Base-by-base conservation (phyloP, 2,888 invertebrate genomes). In the Teleogryllus oceanicus region DNA sequence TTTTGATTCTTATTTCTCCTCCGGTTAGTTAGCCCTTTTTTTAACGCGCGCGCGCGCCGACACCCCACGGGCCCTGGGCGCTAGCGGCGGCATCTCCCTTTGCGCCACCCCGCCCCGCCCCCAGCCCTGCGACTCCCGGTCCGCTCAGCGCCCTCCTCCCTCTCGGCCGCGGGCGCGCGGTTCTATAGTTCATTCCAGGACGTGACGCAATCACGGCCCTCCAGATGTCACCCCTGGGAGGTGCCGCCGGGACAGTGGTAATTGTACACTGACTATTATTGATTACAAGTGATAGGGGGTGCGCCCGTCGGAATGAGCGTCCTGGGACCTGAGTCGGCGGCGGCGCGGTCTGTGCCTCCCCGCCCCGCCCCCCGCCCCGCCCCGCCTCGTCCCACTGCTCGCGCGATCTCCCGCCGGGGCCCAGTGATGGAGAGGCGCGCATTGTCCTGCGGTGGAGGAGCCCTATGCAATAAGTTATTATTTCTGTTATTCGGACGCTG, bases 161-260 rank as follows among this genome's bases (percentile, higher is more conserved):
- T 20, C 77, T 20, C 20, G 49, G 75, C 18, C 24, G 49, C 20
- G 49, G 37, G 16, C 49, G 49, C 49, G 49, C n/a, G n/a, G 13
- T n/a, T n/a, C n/a, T n/a, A 37, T 77, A 50, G 77, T 77, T 50
- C 77, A 49, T 49, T 49, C 85, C 83, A 80, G 79, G 82, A 87
- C 88, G 88, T 88, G 88, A 86, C 85, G 84, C 83, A 85, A 84
- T 82, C 80, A 83, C 82, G 81, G 82, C 80, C 78, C 78, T 78
- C 80, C 79, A 76, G 80, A 79, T 80, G 83, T 79, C 82, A 82
- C 77, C 82, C 82, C 76, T 81, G 62, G 79, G 79, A 81, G 81
- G n/a, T 62, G 62, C 80, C 82, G 79, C 81, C 80, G n/a, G 75
- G 75, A 16, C n/a, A 21, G n/a, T 62, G 75, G 75, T 78, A 78